These are phyloP conservation scores for Eupithecia exiguata DNA, from an alignment of 2,888 invertebrate genomes.

Conservation along the genomic window DNA sequence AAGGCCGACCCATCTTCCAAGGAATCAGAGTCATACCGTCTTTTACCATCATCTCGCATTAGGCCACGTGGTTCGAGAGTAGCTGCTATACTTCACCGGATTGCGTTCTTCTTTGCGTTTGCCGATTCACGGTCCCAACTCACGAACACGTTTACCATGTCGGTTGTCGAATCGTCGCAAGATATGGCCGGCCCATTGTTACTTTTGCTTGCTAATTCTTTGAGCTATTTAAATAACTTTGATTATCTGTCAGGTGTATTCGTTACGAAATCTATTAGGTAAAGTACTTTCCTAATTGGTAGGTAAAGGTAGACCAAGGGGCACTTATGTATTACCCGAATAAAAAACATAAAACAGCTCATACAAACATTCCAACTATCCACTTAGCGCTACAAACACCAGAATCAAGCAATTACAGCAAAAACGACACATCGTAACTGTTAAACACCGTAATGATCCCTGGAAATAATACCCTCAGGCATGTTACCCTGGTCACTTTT, in stretches of 20 bases:
- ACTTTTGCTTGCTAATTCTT: background rate
- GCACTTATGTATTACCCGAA: slow-evolving; percentile 27
- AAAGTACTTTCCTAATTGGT: too few relatives aligned
- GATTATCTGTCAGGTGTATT: too few relatives aligned
- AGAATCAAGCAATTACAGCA: slow-evolving; percentile 39
- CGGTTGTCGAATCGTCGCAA: too few relatives aligned
- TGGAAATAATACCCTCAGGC: slow-evolving; percentile 38
- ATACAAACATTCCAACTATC: slow-evolving; percentile 26
- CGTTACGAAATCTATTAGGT: too few relatives aligned
- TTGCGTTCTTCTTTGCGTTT: background rate
- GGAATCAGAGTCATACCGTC: too few relatives aligned
- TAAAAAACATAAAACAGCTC: slow-evolving; percentile 4
- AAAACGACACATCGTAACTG: slow-evolving; percentile 39
- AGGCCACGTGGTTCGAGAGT: too few relatives aligned
- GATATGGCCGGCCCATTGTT: background rate
- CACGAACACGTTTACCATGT: background rate
- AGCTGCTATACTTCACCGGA: too few relatives aligned
- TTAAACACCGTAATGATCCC: slow-evolving; percentile 39
- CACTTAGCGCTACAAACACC: slow-evolving; percentile 26
- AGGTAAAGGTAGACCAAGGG: background rate
- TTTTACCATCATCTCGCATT: too few relatives aligned
- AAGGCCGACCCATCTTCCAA: too few relatives aligned
- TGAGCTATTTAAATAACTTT: too few relatives aligned
- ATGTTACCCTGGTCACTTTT: slow-evolving; percentile 35
- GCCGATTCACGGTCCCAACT: too few relatives aligned